These are phyloP conservation scores for Musca domestica DNA, from an alignment of 1,140 invertebrate species.

Conservation along the genomic window DNA sequence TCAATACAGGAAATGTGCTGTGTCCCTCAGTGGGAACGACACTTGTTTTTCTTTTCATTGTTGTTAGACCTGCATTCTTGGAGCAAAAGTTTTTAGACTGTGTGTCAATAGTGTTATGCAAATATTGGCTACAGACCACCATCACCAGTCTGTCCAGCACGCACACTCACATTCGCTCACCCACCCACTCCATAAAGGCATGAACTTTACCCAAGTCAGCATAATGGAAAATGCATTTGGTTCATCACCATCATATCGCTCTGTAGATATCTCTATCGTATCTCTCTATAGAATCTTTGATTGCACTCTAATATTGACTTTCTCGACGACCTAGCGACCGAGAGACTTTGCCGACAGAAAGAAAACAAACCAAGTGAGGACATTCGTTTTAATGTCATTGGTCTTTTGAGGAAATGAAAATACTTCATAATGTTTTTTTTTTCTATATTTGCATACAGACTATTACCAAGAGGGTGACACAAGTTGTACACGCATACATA, in stretches of 20 bases:
- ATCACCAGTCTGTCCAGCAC: neutral
- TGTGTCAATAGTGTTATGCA: slow-evolving; percentile 20
- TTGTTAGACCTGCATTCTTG: neutral
- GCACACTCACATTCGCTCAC: neutral
- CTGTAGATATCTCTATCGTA: neutral
- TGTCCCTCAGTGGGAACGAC: no score
- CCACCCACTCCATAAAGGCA: neutral
- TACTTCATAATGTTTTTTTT: neutral
- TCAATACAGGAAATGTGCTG: no score
- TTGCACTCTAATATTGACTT: slow-evolving; percentile 6
- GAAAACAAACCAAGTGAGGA: no score
- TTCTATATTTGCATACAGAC: neutral
- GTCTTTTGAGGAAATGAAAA: slow-evolving; percentile 20
- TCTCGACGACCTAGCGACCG: no score
- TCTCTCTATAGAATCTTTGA: slow-evolving; percentile 20
- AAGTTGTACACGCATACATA: no score
- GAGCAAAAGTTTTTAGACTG: slow-evolving; percentile 15
- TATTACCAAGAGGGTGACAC: no score
- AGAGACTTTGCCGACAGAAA: no score
- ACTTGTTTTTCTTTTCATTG: no score
- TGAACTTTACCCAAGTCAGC: slow-evolving; percentile 11
- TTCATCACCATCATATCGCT: no score
- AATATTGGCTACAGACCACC: neutral
- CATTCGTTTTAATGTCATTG: slow-evolving; percentile 18
- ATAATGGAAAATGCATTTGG: no score